Evolutionary conservation across 1,140 invertebrate species (phyloP), one percentile per base, ranked within the genome.

Genomic region (Asbolus verrucosus): DNA sequence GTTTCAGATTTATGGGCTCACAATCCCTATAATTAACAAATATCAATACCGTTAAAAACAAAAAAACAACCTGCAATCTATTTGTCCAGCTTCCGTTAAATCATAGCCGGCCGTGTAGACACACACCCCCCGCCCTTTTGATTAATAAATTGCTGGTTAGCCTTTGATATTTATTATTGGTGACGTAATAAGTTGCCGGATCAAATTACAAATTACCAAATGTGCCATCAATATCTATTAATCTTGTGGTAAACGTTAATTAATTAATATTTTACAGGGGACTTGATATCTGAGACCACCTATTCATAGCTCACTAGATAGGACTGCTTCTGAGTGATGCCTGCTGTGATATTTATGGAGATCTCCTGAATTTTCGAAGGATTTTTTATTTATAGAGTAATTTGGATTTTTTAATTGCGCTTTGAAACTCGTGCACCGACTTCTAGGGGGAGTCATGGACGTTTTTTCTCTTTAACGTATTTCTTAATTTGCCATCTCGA

Each of bases 251-350:
- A 63, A 63, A 69, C 62, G 67, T 63, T 63, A 69, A 69, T 69
- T 69, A 69, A 69, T 69, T 69, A 69, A 69, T 69, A 69, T 69
- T 68, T 68, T 63, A 61, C 59, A 14, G 13, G 19, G n/a, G 46
- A 54, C 11, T 27, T 69, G 67, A 69, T 69, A 63, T 46, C 39
- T 19, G 30, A 60, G 67, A 69, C 67, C 67, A 69, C 67, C 67
- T 50, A 69, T 60, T 59, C 60, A 36, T 46, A 39, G 38, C 31
- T 69, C 67, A 69, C 60, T 62, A 62, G 50, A 69, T 69, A 16
- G 30, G 67, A 14, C 36, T 43, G 46, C 16, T 31, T 61, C n/a
- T n/a, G 30, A 63, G 18, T 16, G 60, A 41, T 31, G 36, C 67
- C 38, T 33, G 60, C 67, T 69, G 67, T 16, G 67, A 69, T 50